Evolutionary conservation across 2,888 invertebrate genomes (phyloP), one percentile per base, ranked within the genome.

Genomic region (Lasioglossum marginatum): DNA sequence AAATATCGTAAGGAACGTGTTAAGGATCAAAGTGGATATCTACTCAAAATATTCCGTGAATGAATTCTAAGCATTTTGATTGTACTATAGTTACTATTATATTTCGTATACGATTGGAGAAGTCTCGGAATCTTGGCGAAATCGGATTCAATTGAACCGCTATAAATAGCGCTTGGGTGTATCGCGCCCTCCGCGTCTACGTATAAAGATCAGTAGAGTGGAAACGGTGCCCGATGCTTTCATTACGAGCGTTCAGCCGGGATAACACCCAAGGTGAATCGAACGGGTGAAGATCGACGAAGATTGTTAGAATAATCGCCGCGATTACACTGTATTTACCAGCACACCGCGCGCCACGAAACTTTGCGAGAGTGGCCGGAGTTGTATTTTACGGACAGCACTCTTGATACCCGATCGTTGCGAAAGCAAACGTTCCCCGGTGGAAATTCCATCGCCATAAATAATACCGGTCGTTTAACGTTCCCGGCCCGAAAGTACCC

Each of bases 401-500:
- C 34, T 66, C 23, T 19, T n/a, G 71, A 63, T 43, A 23, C n/a
- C 45, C 45, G 71, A 71, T 27, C n/a, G 14, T 71, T 63, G 19
- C 43, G 68, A 48, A 72, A 34, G 45, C 16, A 19, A 66, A n/a
- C 34, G 66, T n/a, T 10, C 66, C 40, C 19, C 27, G 70, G 34
- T 23, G 37, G 43, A 77, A 71, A 79, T 57, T 78, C 34, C 34
- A 79, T 14, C 37, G 40, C 31, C 27, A 40, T 45, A 45, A n/a
- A 72, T 72, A 73, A 43, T 31, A 48, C 6, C 40, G 31, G 52
- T 12, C 31, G n/a, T 70, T 80, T 57, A 43, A 57, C 68, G 27
- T 79, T 48, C 79, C 73, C n/a, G 34, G 5, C 45, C 60, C 52
- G 73, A 73, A 19, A 80, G 40, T 57, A 23, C n/a, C 48, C 6